Evolutionary conservation across 2,113 vertebrate species (phyloP), one percentile per base, ranked within the genome.

Genomic region (Aleadryas rufinucha): DNA sequence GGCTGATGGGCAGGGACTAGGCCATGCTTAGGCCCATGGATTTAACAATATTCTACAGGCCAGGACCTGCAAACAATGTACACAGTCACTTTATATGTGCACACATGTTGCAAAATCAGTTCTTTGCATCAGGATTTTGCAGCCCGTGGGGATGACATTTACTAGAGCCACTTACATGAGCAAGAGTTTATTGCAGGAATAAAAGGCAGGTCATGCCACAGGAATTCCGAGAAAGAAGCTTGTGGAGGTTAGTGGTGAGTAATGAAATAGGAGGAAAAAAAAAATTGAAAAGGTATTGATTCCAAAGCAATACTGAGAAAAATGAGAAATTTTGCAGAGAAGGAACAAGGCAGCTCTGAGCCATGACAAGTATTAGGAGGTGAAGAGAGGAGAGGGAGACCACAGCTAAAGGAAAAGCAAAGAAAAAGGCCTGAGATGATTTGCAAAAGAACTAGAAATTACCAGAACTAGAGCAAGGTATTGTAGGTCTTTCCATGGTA

Each of bases 91-190:
- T 82, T n/a, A 41, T 53, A 72, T 2, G 30, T 26, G 47, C 59
- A 50, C 13, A 85, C 15, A 5, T 3, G 21, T 93, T 96, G 84
- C 95, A 90, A 94, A 93, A 94, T 96, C 78, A 61, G 47, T 72
- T 50, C 59, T 74, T 83, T 63, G 57, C 53, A 84, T 84, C 78
- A 61, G 50, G 84, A 65, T 44, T 75, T 87, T 39, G 60, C 76
- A 93, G 91, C 56, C 64, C 47, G 10, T 75, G 50, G 90, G 84
- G 76, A 92, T 59, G 80, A 89, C 84, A 81, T 92, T 96, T 95
- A 93, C 85, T 96, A 96, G 88, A 96, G 84, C 42, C 41, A 78
- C 76, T 94, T 90, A 95, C 31, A 78, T 63, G 82, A 95, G 59
- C 90, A 88, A 86, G 60, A 70, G 65, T 92, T 94, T 88, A 92